A percentile compares a stretch with the other conserved stretches of the same genome.
phyloP scores from a whole-genome alignment of 2,797 vertebrate genomes.

The Onychomys torridus region DNA sequence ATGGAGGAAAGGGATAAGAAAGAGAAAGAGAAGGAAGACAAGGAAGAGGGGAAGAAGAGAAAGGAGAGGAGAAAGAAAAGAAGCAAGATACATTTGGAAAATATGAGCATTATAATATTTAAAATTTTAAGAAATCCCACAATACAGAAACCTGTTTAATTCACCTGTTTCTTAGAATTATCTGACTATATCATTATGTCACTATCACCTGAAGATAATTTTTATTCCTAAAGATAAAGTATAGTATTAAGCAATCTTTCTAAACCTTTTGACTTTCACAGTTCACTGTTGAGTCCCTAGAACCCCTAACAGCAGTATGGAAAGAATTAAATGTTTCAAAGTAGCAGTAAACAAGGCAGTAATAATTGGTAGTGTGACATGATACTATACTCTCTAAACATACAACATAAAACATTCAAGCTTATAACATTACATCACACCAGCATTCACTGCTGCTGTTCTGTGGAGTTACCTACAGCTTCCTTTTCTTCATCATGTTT shows the following conservation, averaged over 20 bases:
- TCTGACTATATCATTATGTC: neutral
- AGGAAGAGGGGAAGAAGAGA: neutral
- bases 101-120: neutral
- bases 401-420: neutral
- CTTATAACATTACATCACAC: neutral
- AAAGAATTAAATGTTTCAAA: conserved; percentile 20
- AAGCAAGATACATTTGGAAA: conserved; percentile 30
- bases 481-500: neutral
- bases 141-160: neutral
- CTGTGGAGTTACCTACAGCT: neutral
- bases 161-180: conserved; percentile 24
- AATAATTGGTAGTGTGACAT: neutral
- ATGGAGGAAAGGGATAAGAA: neutral
- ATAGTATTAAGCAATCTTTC: neutral
- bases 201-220: neutral
- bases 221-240: conserved; percentile 15
- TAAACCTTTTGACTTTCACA: neutral
- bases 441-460: neutral
- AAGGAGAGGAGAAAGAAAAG: neutral
- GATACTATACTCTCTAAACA: neutral
- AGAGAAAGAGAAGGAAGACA: neutral
- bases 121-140: conserved; percentile 11
- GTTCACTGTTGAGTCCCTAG: neutral
- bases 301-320: neutral
- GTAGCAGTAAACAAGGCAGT: neutral